Evolutionary conservation across 2,113 vertebrate genomes (phyloP).

Genomic region (Periophthalmodon schlosseri): DNA sequence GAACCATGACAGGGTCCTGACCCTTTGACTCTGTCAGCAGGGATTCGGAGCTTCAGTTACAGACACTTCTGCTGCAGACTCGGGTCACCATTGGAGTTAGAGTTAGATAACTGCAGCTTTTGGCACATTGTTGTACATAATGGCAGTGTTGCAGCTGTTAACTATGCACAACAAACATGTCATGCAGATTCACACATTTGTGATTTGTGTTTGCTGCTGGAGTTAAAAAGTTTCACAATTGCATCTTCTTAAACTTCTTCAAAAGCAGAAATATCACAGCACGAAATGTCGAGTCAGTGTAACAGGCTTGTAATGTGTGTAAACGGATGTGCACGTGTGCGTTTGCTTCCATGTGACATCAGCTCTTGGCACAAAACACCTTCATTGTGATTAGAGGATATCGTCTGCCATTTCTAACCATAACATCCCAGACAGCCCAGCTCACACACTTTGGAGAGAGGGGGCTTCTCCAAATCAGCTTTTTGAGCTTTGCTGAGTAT

Average conservation of each 20-base stretch:
- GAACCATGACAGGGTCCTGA: constrained; percentile 39
- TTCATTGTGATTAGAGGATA: constrained; percentile 47
- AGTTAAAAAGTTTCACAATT: neutral
- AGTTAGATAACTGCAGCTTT: neutral
- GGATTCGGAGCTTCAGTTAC: constrained; percentile 45
- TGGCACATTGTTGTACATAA: neutral
- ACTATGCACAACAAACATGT: constrained; percentile 35
- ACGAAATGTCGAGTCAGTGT: neutral
- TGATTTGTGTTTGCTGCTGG: neutral
- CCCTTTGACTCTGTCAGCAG: constrained; percentile 65
- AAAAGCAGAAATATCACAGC: neutral
- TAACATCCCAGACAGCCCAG: constrained; percentile 47
- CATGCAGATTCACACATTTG: constrained; percentile 31
- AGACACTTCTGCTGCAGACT: constrained; percentile 17
- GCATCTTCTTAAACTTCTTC: neutral
- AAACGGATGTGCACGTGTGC: constrained; percentile 6
- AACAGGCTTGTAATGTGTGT: neutral
- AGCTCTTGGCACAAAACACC: constrained; percentile 36
- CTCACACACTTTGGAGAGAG: neutral
- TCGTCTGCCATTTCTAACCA: constrained; percentile 27
- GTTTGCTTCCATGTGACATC: constrained; percentile 46
- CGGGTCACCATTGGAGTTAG: neutral
- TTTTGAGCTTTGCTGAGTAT: too few species aligned
- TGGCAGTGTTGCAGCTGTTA: neutral
- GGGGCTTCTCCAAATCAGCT: too few species aligned